Base-by-base conservation (phyloP, 2,888 invertebrate genomes). In the Oxyscelio sp. region DNA sequence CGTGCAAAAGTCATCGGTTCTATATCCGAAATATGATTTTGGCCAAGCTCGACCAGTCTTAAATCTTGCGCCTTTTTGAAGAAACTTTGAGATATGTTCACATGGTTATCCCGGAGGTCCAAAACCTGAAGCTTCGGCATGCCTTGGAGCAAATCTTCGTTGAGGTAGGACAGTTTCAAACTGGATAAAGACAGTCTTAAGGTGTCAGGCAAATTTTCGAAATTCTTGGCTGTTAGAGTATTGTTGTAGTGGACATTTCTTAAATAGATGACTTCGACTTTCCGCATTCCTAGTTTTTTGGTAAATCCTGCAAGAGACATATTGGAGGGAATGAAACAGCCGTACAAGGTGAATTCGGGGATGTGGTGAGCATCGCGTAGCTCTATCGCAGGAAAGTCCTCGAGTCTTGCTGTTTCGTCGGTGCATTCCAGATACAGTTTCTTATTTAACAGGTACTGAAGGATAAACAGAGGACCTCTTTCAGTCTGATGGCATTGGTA, bases 1-100 rank as follows among this genome's bases (percentile, higher is more conserved):
- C 96, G 95, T 34, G 95, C 94, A 92, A 97, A 97, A 82, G 96
- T 94, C 85, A 95, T 96, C 5, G 95, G 94, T 43, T 96, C 95
- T 8, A 88, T 56, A 4, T 95, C 94, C 54, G 95, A 95, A 89
- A 97, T 94, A 77, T 96, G 95, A 92, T 97, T 97, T 89, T 95
- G 95, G 58, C 96, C 96, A 88, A 97, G 94, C 93, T 97, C 97
- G 65, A 97, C 94, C 70, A 95, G 95, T 87, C 95, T 95, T 40
- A 97, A 93, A 87, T 91, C 88, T 0, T 89, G 84, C 0, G 89
- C 77, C 6, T 83, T 61, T 0, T 86, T 58, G 34, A 94, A 93
- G 27, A 94, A 87, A 2, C 85, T 77, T 0, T 73, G 45, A 13
- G 77, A 74, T 9, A 84, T 54, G 56, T 77, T 66, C n/a, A 86